A percentile compares a stretch with the other conserved stretches of the same genome.
phyloP scores from a whole-genome alignment of 35 echinoderm and acorn worm genomes.

The Ophiothrix spiculata region DNA sequence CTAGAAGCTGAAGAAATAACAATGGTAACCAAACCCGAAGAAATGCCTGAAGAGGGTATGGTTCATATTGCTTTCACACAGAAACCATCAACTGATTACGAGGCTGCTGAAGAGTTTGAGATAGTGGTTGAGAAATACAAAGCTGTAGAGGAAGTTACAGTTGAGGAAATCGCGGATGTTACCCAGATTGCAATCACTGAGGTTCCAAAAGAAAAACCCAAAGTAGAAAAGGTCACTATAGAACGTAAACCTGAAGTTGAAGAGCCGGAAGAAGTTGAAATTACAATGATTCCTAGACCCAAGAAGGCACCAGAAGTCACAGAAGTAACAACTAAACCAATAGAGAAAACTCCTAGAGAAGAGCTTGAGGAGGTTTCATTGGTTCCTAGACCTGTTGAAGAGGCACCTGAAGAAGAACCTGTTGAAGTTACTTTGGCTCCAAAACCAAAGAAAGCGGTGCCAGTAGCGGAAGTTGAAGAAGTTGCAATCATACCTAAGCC shows the following conservation, averaged over 20 bases:
- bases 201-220: neutral
- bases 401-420: neutral
- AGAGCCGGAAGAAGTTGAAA: neutral
- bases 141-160: neutral
- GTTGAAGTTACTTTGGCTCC: neutral
- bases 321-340: neutral
- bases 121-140: neutral
- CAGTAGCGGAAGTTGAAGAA: neutral
- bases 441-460: neutral
- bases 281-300: no score
- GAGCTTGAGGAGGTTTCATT: neutral
- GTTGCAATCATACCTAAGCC: neutral
- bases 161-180: neutral
- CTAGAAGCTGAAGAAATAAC: constrained; percentile 13
- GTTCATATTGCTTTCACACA: neutral
- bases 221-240: neutral
- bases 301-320: neutral
- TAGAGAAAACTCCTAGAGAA: neutral
- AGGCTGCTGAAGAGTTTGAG: neutral
- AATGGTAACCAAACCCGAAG: constrained; percentile 9
- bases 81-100: neutral
- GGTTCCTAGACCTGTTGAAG: neutral
- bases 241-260: neutral
- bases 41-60: neutral
- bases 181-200: neutral